phyloP scores from a whole-genome alignment of 2,797 vertebrate species.

The Petrocephalus schoutedeni region DNA sequence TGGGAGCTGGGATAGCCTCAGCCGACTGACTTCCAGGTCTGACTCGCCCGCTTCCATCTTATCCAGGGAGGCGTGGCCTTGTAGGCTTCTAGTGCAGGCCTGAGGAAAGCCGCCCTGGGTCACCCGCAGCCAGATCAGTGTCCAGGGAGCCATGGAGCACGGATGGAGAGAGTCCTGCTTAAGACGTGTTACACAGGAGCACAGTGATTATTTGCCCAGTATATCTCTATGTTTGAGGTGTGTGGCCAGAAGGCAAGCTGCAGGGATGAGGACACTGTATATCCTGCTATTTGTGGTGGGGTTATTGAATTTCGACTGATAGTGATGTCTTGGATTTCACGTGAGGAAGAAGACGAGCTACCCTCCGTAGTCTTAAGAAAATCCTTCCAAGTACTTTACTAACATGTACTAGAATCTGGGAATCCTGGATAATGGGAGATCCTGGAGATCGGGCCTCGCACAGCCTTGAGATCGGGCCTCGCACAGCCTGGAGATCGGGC shows the following conservation, averaged over 20 bases:
- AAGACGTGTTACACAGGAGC: neutral
- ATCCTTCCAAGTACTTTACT: neutral
- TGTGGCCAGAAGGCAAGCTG: neutral
- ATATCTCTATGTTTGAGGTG: neutral
- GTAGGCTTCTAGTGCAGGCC: neutral
- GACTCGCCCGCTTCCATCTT: constrained; percentile 28
- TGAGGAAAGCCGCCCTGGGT: constrained; percentile 25
- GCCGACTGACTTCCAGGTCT: constrained; percentile 26
- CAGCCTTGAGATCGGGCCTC: too few species aligned
- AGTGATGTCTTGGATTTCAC: neutral
- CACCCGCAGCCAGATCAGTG: neutral
- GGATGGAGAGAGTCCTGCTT: neutral
- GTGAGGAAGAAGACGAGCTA: neutral
- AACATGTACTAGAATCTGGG: neutral
- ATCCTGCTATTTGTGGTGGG: neutral
- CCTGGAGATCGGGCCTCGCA: neutral
- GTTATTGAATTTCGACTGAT: neutral
- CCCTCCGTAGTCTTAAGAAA: neutral
- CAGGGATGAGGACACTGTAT: neutral
- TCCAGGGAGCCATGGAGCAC: neutral
- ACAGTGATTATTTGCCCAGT: neutral
- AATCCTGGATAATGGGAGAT: neutral
- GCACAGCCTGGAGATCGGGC: neutral
- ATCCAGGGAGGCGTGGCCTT: constrained; percentile 22
- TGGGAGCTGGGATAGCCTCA: constrained; percentile 31